Base-by-base conservation (phyloP, 2,797 vertebrate genomes). In the Dicrostonyx torquatus region DNA sequence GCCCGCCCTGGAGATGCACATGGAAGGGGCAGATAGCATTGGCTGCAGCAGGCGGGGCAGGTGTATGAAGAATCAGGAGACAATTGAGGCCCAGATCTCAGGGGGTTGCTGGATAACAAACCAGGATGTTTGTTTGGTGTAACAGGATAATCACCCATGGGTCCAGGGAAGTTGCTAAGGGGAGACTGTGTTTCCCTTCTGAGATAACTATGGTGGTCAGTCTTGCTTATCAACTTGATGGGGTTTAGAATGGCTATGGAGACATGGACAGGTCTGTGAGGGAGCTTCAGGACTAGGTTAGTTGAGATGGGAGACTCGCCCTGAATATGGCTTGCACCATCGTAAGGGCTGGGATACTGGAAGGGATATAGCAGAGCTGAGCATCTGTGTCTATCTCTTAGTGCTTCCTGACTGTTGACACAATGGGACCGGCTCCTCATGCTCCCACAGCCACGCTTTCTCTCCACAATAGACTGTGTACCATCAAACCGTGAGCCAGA, bases 401-500 rank as follows among this genome's bases (percentile, higher is more conserved):
- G 22, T 55, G 48, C 84, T 53, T 55, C 48, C 84, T 40, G 66
- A 86, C n/a, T 6, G 26, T 53, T 0, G 8, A 72, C 14, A 80
- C 78, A 55, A 40, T 31, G n/a, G 15, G 20, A 68, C 18, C 5
- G 24, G 1, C 34, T 68, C 34, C 45, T 50, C 45, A 50, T 0
- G 1, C 34, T 53, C 48, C 22, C n/a, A 8, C 20, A 5, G 14
- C 34, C 13, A 53, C 2, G 1, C 4, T 22, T 9, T n/a, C 45
- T 1, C 34, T 53, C 34, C 12, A 26, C 2, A 64, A 29, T 37
- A 34, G 64, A 37, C 6, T 53, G 6, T 17, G 48, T 13, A 12
- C 62, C 1, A 0, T 26, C 20, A 53, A n/a, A 37, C 62, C 0
- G 0, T 37, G 43, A 86, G 13, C 22, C 64, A 53, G 68, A 70